Conservation (phyloP, 2,888 invertebrate genomes). For the Nephrotoma guestfalica region DNA sequence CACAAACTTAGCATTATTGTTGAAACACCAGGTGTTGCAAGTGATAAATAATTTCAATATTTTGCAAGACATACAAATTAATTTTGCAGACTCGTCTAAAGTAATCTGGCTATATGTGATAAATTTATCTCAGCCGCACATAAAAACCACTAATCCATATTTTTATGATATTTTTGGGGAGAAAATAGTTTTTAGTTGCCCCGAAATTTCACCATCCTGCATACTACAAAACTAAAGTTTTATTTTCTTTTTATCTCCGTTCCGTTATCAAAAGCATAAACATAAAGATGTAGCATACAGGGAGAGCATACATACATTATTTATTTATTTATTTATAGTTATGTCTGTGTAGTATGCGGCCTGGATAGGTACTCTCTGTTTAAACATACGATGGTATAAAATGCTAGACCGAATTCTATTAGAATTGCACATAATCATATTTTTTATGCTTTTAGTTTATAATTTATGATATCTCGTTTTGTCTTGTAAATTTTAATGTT, state of each 20-base stretch:
- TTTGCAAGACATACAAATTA: no score
- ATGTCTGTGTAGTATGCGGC: not conserved
- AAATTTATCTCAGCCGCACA: not conserved
- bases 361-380: not conserved
- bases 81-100: not conserved
- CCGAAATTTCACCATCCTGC: not conserved
- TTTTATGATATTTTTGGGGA: not conserved
- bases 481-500: not conserved
- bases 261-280: not conserved
- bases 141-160: not conserved
- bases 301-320: not conserved
- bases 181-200: not conserved
- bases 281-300: not conserved
- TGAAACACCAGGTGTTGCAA: no score
- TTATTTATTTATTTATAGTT: not conserved
- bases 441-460: not conserved
- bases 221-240: not conserved
- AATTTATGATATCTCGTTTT: not conserved
- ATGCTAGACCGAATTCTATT: not conserved
- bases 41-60: no score
- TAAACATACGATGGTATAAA: not conserved
- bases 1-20: no score
- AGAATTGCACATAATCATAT: not conserved
- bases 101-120: not conserved
- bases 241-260: not conserved